These are phyloP conservation scores for Plumapathes pennacea DNA, from an alignment of 92 coral and sea anemone species.

Conservation along the genomic window DNA sequence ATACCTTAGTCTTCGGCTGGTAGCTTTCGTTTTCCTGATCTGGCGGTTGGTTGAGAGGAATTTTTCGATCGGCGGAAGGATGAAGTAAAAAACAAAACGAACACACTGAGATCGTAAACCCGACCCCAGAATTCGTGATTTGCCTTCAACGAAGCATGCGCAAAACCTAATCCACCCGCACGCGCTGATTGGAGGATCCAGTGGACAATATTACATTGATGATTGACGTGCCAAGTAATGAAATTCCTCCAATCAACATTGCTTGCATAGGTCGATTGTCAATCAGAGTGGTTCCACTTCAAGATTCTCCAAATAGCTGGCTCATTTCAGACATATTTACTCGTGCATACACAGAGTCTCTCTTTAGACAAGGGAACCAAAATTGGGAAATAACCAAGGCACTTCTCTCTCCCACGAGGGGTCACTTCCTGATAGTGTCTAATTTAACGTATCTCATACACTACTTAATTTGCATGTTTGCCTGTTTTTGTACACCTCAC, in stretches of 20 bases:
- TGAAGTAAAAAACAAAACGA: slow-evolving; percentile 67
- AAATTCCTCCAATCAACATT: slow-evolving; percentile 49
- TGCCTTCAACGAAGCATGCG: slow-evolving; percentile 71
- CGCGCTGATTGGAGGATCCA: slow-evolving; percentile 67
- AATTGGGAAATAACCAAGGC: no score
- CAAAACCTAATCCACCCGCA: slow-evolving; percentile 71
- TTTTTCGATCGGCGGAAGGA: slow-evolving; percentile 42
- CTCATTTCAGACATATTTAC: slow-evolving; percentile 1
- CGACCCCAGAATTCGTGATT: slow-evolving; percentile 79
- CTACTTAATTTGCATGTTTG: no score
- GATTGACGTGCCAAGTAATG: slow-evolving; percentile 59
- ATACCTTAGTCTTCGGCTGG: slow-evolving; percentile 38
- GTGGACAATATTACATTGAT: slow-evolving; percentile 60
- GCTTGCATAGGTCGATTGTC: slow-evolving; percentile 35
- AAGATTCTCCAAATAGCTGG: slow-evolving; percentile 37
- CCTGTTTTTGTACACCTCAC: no score
- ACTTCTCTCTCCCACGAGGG: no score
- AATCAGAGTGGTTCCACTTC: slow-evolving; percentile 17
- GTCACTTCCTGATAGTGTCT: no score
- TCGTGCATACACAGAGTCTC: no score
- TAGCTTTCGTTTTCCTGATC: slow-evolving; percentile 28
- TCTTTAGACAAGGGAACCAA: no score
- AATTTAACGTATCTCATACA: no score
- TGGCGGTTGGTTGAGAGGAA: slow-evolving; percentile 41
- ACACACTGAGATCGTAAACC: slow-evolving; percentile 47